Percentiles rank a stretch among this genome's conserved stretches.
phyloP scores from a whole-genome alignment of 2,113 vertebrate genomes.

The Pygathrix nemaeus region DNA sequence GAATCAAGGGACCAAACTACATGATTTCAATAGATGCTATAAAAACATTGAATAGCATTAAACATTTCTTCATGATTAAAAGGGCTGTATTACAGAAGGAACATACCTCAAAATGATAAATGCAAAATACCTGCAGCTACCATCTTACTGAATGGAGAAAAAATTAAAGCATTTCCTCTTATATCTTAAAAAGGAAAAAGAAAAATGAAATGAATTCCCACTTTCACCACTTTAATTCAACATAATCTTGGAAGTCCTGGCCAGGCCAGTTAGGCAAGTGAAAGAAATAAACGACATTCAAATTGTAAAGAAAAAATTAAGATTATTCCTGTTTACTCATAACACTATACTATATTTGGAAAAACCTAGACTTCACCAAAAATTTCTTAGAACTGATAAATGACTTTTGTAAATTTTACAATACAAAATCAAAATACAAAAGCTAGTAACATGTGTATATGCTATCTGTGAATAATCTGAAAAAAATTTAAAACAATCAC shows the following conservation, averaged over 20 bases:
- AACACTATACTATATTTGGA: background rate
- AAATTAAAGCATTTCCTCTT: background rate
- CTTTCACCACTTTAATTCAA: background rate
- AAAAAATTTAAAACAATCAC: background rate
- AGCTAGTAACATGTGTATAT: background rate
- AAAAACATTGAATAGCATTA: too few relatives aligned
- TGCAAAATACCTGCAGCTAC: background rate
- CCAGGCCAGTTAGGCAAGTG: background rate
- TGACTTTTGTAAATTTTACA: too few relatives aligned
- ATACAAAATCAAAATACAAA: background rate
- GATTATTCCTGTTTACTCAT: background rate
- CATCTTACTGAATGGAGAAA: background rate
- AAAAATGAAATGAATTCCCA: background rate
- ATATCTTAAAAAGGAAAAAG: background rate
- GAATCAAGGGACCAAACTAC: too few relatives aligned
- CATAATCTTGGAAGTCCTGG: background rate
- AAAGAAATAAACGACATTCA: background rate
- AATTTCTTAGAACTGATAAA: background rate
- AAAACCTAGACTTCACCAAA: background rate
- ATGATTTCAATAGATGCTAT: too few relatives aligned
- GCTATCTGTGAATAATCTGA: background rate
- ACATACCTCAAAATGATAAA: background rate
- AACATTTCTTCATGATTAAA: too few relatives aligned
- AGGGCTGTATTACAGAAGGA: too few relatives aligned
- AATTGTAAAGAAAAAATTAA: background rate